Evolutionary conservation across 1,140 invertebrate species (phyloP).

Genomic region (Drosophila truncata): DNA sequence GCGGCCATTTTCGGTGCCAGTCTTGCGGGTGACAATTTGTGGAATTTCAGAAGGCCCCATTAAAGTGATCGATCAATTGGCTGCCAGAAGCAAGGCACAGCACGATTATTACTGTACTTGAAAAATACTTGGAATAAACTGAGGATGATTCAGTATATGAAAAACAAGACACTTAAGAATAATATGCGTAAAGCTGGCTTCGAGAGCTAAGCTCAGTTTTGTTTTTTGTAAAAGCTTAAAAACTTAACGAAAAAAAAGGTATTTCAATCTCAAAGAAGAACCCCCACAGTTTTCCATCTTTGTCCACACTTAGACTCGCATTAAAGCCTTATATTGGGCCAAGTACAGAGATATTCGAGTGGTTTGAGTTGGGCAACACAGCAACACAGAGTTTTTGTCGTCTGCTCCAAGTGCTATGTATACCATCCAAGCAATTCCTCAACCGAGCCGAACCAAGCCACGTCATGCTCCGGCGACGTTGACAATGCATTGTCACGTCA

Average conservation of each 20-base stretch:
- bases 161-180: background rate
- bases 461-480: constrained; percentile 50
- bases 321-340: constrained; percentile 25
- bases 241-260: background rate
- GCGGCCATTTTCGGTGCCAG: constrained; percentile 66
- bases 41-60: constrained; percentile 58
- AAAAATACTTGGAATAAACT: background rate
- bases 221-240: too few species aligned
- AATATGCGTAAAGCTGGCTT: background rate
- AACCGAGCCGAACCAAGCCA: constrained; percentile 11
- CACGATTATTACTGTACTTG: constrained; percentile 15
- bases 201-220: background rate
- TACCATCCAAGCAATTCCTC: constrained; percentile 14
- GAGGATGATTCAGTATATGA: background rate
- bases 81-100: constrained; percentile 17
- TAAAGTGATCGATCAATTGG: constrained; percentile 27
- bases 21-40: constrained; percentile 17
- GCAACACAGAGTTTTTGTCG: constrained; percentile 14
- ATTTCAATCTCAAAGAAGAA: background rate
- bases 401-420: constrained; percentile 4
- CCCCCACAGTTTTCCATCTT: background rate
- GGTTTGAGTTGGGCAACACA: constrained; percentile 7
- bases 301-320: constrained; percentile 8
- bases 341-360: constrained; percentile 13
- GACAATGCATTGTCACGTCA: constrained; percentile 57